Evolutionary conservation across 2,888 invertebrate species (phyloP), one percentile per base, ranked within the genome.

Genomic region (Rhodophaea formosa): DNA sequence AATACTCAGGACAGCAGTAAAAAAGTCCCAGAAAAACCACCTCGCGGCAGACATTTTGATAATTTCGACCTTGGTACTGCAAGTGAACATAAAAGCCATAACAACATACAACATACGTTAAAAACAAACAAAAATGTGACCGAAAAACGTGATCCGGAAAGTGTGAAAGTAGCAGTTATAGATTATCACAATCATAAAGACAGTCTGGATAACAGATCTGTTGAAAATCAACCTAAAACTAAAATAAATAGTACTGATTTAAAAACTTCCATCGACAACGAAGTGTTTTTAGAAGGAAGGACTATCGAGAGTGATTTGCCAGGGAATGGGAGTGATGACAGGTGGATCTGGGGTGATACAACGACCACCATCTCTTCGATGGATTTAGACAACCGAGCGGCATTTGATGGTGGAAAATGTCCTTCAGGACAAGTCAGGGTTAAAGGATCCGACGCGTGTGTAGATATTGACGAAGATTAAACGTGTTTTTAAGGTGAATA

Each of bases 331-430:
- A 16, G 35, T 16, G 71, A 68, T 45, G 68, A 69, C 0, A 65
- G 56, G 17, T 69, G 70, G 70, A 59, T 69, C 5, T 68, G 71
- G 70, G 46, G 30, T 16, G 55, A 52, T 39, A 60, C 53, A 0
- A 55, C 44, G 8, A 60, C 58, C 3, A 14, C 53, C 0, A 58
- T 23, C 5, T 23, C 23, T 23, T 5, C 23, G 23, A 65, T 66
- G 0, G 53, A 56, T 0, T 56, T 77, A 7, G 72, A 67, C 12
- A 69, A 78, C 44, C 68, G 76, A 53, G 72, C 69, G 0, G 69
- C 74, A 0, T 75, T 78, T 15, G 54, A 55, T 0, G 77, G 70
- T 0, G 68, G 63, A 52, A 55, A 68, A 14, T 78, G 77, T 53
- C 70, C 77, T 0, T 62, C 67, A 0, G 73, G 74, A n/a, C 39